phyloP scores from a whole-genome alignment of 2,888 invertebrate genomes.

The Acanthosoma haemorrhoidale region DNA sequence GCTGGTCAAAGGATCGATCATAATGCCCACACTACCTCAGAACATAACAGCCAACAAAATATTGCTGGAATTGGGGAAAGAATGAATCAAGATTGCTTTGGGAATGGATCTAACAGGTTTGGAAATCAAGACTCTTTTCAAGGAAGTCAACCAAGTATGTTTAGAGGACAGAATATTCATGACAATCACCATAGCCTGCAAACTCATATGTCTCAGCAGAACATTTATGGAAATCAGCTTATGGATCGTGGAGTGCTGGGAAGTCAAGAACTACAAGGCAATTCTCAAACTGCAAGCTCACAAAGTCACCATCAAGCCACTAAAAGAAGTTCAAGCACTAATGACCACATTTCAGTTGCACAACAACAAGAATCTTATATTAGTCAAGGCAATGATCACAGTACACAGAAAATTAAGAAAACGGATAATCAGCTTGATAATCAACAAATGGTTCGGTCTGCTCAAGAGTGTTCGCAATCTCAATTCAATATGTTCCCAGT shows the following conservation, averaged over 20 bases:
- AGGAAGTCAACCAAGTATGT: not conserved
- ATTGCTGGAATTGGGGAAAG: slow-evolving; percentile 13
- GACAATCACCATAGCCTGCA: not conserved
- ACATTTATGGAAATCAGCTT: slow-evolving; percentile 21
- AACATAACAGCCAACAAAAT: slow-evolving; percentile 28
- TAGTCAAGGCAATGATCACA: slow-evolving; percentile 12
- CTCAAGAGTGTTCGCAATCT: not conserved
- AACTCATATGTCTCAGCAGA: slow-evolving; percentile 21
- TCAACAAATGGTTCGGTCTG: not conserved
- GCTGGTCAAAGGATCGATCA: slow-evolving; percentile 13
- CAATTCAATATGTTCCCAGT: not conserved
- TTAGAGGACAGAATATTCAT: not conserved
- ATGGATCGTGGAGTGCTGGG: slow-evolving; percentile 3
- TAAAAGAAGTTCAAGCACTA: not conserved
- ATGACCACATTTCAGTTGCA: not conserved
- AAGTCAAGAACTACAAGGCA: slow-evolving; percentile 18
- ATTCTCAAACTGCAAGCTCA: not conserved
- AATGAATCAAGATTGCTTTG: not conserved
- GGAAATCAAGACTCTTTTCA: slow-evolving; percentile 13
- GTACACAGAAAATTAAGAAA: slow-evolving; percentile 18
- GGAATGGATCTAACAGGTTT: not conserved
- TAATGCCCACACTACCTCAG: not conserved
- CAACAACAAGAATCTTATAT: slow-evolving; percentile 6
- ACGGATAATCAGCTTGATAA: not conserved
- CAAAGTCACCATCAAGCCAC: slow-evolving; percentile 13